These are phyloP conservation scores for Fulmarus glacialis DNA, from an alignment of 2,113 vertebrate genomes.

Conservation along the genomic window DNA sequence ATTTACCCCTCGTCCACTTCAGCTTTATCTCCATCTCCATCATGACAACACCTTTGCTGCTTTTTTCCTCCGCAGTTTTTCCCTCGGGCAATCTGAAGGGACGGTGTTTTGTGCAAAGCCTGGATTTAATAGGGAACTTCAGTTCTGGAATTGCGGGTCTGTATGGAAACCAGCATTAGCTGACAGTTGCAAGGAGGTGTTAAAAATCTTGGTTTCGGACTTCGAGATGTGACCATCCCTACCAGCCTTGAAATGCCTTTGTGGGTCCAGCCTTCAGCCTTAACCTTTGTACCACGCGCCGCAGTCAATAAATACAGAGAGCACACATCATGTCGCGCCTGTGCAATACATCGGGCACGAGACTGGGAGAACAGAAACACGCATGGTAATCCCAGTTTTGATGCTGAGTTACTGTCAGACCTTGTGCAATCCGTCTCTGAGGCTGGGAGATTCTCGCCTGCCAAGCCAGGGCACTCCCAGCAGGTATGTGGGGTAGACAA, in stretches of 20 bases:
- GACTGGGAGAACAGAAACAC: not conserved
- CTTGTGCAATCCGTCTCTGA: not conserved
- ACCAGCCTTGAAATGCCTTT: not conserved
- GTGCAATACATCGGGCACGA: not conserved
- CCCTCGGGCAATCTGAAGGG: not conserved
- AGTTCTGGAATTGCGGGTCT: not conserved
- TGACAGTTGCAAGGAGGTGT: not conserved
- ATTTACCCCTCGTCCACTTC: not conserved
- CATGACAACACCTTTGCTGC: not conserved
- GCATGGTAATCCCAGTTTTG: not conserved
- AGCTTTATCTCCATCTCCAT: not conserved
- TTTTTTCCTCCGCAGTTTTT: not conserved
- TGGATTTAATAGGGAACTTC: not conserved
- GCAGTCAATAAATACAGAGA: not conserved
- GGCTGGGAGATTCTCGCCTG: not conserved
- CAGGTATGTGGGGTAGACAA: constrained; percentile 9
- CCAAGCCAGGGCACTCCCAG: constrained; percentile 24
- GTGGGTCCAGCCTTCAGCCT: not conserved
- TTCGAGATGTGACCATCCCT: not conserved
- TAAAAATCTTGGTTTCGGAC: not conserved
- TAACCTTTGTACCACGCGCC: not conserved
- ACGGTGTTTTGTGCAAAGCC: not conserved
- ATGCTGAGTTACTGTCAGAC: not conserved
- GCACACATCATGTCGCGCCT: fast-evolving
- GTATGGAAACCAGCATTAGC: not conserved